phyloP scores from a whole-genome alignment of 2,797 vertebrate genomes.

The Notoglanidium macrostoma region DNA sequence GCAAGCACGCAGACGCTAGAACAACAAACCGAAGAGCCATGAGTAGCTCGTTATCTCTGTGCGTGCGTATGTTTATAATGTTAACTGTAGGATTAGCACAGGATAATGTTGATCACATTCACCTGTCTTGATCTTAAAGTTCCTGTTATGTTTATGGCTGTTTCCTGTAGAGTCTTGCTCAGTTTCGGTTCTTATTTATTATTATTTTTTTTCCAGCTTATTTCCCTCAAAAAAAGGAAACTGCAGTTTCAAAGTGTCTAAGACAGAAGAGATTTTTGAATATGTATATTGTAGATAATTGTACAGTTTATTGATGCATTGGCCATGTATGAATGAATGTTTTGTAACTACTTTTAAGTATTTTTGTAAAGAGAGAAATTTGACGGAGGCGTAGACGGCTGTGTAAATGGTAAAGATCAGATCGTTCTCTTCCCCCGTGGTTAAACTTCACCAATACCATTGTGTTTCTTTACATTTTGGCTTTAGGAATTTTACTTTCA shows the following conservation, averaged over 20 bases:
- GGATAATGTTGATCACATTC: conserved; percentile 20
- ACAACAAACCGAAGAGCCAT: neutral
- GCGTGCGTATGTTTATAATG: neutral
- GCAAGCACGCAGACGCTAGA: neutral
- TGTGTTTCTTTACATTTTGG: conserved; percentile 4
- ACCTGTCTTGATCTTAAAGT: conserved; percentile 43
- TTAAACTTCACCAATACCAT: neutral
- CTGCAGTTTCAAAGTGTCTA: conserved; percentile 54
- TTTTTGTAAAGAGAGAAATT: conserved; percentile 75
- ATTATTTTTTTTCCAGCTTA: conserved; percentile 68
- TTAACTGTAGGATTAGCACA: neutral
- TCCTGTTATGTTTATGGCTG: conserved; percentile 58
- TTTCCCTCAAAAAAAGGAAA: conserved; percentile 9
- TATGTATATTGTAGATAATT: conserved; percentile 80
- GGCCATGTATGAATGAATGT: conserved; percentile 82
- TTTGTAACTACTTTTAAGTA: conserved; percentile 85
- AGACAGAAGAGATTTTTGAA: conserved; percentile 68
- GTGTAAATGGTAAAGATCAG: conserved; percentile 1
- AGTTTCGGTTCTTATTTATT: conserved; percentile 63
- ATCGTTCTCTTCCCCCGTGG: neutral
- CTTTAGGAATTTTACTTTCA: conserved; percentile 18
- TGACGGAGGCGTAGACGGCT: conserved; percentile 37
- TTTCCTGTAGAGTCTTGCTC: conserved; percentile 47
- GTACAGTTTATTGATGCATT: conserved; percentile 69
- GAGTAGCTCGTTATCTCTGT: neutral